These are phyloP conservation scores for Heterodera carotae DNA, from an alignment of 1,140 invertebrate species.

Conservation along the genomic window DNA sequence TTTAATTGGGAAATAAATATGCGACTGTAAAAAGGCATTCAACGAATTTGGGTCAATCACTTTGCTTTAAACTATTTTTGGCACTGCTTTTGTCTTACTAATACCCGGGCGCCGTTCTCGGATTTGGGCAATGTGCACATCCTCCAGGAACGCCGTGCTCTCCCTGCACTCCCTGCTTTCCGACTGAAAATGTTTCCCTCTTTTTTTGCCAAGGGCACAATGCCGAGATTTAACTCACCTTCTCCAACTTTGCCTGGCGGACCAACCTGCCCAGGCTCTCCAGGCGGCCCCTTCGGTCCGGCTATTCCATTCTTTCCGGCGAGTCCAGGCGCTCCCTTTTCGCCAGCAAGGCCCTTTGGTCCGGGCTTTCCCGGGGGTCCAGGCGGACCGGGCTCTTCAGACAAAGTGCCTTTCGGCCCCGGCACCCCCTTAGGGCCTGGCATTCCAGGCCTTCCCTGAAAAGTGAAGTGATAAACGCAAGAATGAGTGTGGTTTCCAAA, in stretches of 20 bases:
- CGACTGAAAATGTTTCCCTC: not conserved
- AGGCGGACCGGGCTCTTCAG: conserved; percentile 30
- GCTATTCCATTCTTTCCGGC: conserved; percentile 17
- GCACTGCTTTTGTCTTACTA: not conserved
- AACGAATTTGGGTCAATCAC: not conserved
- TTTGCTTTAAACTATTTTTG: not conserved
- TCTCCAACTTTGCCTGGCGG: conserved; percentile 28
- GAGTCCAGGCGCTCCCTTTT: conserved; percentile 32
- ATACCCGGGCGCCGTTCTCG: conserved; percentile 34
- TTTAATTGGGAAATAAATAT: not conserved
- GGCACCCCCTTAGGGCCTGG: conserved; percentile 30
- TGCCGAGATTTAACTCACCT: conserved; percentile 2
- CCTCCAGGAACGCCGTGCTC: conserved; percentile 29
- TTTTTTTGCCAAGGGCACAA: not conserved
- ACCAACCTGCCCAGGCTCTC: conserved; percentile 23
- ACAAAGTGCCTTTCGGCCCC: conserved; percentile 11
- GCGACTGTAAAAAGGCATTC: not conserved
- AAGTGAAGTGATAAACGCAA: not conserved
- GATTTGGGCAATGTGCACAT: conserved; percentile 26
- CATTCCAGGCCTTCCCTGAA: conserved; percentile 35
- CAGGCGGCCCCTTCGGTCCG: conserved; percentile 24
- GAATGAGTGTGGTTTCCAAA: not conserved
- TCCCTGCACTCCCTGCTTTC: conserved; percentile 24
- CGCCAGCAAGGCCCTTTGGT: conserved; percentile 12
- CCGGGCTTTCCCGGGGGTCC: conserved; percentile 18